Evolutionary conservation across 1,140 invertebrate species (phyloP).

Genomic region (Caerostris darwini): DNA sequence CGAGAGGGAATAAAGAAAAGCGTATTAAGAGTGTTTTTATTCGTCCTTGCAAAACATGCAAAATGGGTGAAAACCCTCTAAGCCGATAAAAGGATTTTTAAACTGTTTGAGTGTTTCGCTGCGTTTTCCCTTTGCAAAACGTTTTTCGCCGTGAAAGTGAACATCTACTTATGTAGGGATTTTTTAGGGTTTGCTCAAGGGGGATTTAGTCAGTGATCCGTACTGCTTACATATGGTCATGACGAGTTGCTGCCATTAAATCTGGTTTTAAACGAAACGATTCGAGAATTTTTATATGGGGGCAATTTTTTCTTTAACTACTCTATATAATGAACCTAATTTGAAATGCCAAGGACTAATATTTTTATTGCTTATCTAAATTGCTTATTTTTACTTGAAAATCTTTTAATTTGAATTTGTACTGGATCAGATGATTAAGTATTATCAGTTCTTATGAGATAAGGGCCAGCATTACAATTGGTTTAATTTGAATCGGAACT

Average conservation of each 20-base stretch:
- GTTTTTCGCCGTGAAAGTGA: neutral
- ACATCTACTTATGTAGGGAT: neutral
- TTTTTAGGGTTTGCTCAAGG: neutral
- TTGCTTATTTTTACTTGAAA: no score
- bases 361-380: no score
- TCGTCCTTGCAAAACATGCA: neutral
- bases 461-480: no score
- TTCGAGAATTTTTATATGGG: neutral
- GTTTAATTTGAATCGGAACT: no score
- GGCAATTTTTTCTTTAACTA: neutral
- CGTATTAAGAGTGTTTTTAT: neutral
- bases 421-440: no score
- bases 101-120: neutral
- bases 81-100: slow-evolving; percentile 42
- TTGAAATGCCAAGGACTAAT: no score
- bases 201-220: slow-evolving; percentile 2
- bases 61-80: slow-evolving; percentile 12
- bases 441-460: no score
- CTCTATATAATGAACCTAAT: neutral
- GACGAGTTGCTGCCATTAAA: neutral
- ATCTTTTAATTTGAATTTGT: no score
- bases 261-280: neutral
- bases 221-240: neutral
- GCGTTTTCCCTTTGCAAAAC: neutral
- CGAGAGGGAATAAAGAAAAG: neutral